A percentile compares a stretch with the other conserved stretches of the same genome.
Evolutionary conservation across 2,113 vertebrate genomes (phyloP).

Genomic region (Paradoxurus hermaphroditus): DNA sequence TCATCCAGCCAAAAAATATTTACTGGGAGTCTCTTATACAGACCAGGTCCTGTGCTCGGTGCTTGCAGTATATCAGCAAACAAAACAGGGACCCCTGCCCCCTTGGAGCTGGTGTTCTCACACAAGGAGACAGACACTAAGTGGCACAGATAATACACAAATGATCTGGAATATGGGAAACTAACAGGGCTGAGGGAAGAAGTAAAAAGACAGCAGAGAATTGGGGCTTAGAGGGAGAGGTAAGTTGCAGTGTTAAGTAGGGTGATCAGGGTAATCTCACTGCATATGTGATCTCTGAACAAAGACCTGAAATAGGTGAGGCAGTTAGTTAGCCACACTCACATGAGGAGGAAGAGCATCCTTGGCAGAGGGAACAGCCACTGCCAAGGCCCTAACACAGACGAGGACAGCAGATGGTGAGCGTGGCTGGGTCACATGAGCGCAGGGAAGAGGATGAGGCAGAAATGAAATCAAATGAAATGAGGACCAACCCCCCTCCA

Average conservation of each 20-base stretch:
- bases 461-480: background rate
- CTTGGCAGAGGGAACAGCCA: background rate
- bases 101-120: background rate
- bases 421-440: background rate
- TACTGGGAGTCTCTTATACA: background rate
- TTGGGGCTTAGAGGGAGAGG: background rate
- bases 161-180: background rate
- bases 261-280: background rate
- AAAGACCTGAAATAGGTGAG: background rate
- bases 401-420: background rate
- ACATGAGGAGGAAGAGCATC: background rate
- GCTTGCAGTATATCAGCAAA: background rate
- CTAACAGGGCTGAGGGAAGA: background rate
- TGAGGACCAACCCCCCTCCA: background rate
- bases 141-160: background rate
- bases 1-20: background rate
- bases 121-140: background rate
- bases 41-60: background rate
- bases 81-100: background rate
- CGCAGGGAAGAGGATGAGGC: background rate
- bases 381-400: background rate
- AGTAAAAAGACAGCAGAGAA: background rate
- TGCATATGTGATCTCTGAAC: background rate
- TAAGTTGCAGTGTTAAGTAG: background rate
- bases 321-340: background rate